These are phyloP conservation scores for Pteropus alecto DNA, from an alignment of 2,113 vertebrate species.

Conservation along the genomic window DNA sequence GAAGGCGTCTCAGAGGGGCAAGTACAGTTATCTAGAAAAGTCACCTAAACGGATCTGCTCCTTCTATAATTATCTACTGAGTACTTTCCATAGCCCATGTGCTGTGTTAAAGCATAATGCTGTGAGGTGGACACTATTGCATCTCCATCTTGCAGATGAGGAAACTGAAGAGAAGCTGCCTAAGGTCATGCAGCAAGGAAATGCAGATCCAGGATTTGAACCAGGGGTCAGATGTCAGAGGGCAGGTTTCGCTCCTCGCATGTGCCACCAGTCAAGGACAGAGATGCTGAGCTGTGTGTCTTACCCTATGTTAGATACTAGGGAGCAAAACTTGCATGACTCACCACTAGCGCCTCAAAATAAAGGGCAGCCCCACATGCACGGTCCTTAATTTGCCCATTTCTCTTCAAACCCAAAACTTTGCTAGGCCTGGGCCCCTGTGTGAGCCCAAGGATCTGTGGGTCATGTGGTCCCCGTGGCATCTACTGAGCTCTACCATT, in stretches of 20 bases:
- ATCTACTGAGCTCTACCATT: not conserved
- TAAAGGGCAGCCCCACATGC: not conserved
- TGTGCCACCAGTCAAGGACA: not conserved
- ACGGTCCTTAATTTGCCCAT: fast-evolving
- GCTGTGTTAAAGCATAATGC: fast-evolving
- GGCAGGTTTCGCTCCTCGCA: too few species aligned
- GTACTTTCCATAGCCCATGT: fast-evolving
- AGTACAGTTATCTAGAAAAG: not conserved
- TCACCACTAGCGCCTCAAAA: not conserved
- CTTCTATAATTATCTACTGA: not conserved
- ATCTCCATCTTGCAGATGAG: not conserved
- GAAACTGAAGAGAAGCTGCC: not conserved
- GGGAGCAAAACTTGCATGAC: not conserved
- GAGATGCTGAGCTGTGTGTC: not conserved
- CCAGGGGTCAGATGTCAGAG: not conserved
- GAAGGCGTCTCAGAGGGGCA: constrained; percentile 14
- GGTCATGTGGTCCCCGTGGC: not conserved
- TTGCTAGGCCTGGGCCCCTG: not conserved
- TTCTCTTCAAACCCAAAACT: not conserved
- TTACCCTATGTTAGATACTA: not conserved
- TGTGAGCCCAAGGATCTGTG: fast-evolving
- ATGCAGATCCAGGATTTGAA: not conserved
- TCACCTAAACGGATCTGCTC: not conserved
- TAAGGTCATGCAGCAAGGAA: not conserved
- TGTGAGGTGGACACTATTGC: not conserved